A percentile compares a stretch with the other conserved stretches of the same genome.
Evolutionary conservation across 1,140 invertebrate genomes (phyloP).

Genomic region (Armadillidium nasatum): DNA sequence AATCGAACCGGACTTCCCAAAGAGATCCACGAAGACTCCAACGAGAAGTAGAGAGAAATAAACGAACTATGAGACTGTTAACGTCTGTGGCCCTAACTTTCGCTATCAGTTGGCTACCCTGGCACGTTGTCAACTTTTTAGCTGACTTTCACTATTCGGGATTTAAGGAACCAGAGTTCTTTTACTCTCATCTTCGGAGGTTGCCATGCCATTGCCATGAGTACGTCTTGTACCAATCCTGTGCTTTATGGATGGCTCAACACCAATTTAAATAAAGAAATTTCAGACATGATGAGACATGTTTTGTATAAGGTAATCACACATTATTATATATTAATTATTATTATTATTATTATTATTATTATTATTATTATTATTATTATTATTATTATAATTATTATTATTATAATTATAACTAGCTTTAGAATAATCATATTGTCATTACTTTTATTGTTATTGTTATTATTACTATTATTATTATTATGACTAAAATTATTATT

Average conservation of each 20-base stretch:
- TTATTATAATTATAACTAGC: too few species aligned
- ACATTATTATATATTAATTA: too few species aligned
- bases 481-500: too few species aligned
- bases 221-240: conserved; percentile 56
- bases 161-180: conserved; percentile 37
- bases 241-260: conserved; percentile 58
- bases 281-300: conserved; percentile 18
- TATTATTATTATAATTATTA: too few species aligned
- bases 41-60: conserved; percentile 53
- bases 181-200: conserved; percentile 52
- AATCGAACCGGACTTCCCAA: conserved; percentile 39
- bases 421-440: too few species aligned
- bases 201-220: conserved; percentile 57
- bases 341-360: too few species aligned
- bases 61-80: conserved; percentile 54
- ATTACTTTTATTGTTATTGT: too few species aligned
- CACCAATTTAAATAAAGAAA: conserved; percentile 52
- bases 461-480: too few species aligned
- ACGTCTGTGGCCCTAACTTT: conserved; percentile 52
- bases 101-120: conserved; percentile 56
- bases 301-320: conserved; percentile 29
- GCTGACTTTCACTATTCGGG: conserved; percentile 48
- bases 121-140: conserved; percentile 55
- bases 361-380: too few species aligned
- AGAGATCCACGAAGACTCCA: conserved; percentile 46